These are phyloP conservation scores for Enteromius afrohamiltoni DNA, from an alignment of 2,797 vertebrate genomes.

Conservation along the genomic window DNA sequence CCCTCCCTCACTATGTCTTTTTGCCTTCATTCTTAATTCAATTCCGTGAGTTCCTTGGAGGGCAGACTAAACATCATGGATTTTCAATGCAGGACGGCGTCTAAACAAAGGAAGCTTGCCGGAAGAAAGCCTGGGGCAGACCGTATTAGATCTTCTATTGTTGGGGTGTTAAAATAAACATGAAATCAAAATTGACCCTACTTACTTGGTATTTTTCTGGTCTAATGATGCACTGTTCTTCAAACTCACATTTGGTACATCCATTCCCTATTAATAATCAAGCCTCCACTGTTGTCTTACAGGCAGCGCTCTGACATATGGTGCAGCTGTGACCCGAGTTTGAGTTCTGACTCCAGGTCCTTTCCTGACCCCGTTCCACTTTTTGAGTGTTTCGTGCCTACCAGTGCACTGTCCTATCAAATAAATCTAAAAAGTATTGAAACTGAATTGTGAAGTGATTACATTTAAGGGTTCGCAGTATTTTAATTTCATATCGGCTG, in stretches of 20 bases:
- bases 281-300: background rate
- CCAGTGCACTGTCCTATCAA: background rate
- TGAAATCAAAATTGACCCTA: background rate
- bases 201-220: background rate
- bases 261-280: background rate
- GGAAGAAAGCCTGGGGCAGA: constrained; percentile 4
- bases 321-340: background rate
- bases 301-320: background rate
- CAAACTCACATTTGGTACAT: background rate
- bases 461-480: background rate
- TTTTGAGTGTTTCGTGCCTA: background rate
- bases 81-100: background rate
- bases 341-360: background rate
- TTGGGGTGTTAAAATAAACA: constrained; percentile 2
- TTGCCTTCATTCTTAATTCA: constrained; percentile 20
- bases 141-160: background rate
- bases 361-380: background rate
- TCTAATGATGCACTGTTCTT: background rate
- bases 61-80: background rate
- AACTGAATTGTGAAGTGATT: background rate
- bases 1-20: constrained; percentile 6
- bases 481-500: background rate
- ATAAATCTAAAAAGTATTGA: background rate
- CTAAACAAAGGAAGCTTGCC: constrained; percentile 14
- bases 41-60: background rate